Base-by-base conservation (phyloP, 2,113 vertebrate genomes). In the Sphaerodactylus townsendi region DNA sequence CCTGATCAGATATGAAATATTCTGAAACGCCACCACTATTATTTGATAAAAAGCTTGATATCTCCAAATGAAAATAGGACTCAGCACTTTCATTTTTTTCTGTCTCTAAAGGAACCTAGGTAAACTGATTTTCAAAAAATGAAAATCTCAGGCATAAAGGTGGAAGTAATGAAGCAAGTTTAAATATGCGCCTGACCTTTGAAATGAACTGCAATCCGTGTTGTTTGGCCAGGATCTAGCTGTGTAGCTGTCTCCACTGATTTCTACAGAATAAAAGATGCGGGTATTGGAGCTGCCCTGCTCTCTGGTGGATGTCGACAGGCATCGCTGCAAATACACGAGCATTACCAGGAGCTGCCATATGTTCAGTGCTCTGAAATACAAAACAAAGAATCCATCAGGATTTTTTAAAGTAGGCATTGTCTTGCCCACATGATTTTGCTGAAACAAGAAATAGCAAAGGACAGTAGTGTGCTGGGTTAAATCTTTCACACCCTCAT, bases 31-130 rank as follows among this genome's bases (percentile, higher is more conserved):
- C 95, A 96, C 94, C 95, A 96, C 95, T 97, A 95, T 98, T 98
- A 98, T 97, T 97, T 97, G 97, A 98, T 97, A 97, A 97, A 96
- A 97, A 97, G 95, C 96, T 96, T 97, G 96, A 97, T 97, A 97
- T 95, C 96, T 94, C 95, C 96, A 97, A 98, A 96, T 97, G 96
- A 96, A 98, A 97, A 97, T 96, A 96, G 95, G 95, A 97, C 96
- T 98, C 97, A 97, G 97, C 97, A 97, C 94, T 96, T 97, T 97
- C 94, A 96, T 96, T 96, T 97, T 84, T 95, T 85, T 95, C 96
- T 96, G 96, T 95, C 93, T 95, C 96, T 96, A 96, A 97, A 96
- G 94, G 89, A 93, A 94, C 89, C 93, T 93, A 93, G 93, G 95
- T 95, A 97, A 96, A 96, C 91, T 92, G 93, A 96, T 98, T 96